phyloP scores from a whole-genome alignment of 2,113 vertebrate genomes.

The Cochlearius cochlearius region DNA sequence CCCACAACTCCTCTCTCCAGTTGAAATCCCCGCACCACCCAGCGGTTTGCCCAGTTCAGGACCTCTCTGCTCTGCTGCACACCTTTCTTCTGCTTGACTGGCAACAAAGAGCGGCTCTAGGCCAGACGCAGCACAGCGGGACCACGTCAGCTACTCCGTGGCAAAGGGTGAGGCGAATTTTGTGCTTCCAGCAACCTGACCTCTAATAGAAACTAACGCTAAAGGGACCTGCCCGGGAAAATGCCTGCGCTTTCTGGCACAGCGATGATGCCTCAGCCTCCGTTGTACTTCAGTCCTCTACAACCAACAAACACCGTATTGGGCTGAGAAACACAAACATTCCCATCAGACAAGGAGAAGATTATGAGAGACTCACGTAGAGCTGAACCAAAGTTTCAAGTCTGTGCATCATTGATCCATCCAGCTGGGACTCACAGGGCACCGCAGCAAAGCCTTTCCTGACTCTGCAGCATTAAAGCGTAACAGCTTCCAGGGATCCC shows the following conservation, averaged over 20 bases:
- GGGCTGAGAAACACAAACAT: background rate
- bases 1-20: rapidly evolving
- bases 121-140: background rate
- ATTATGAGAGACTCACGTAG: background rate
- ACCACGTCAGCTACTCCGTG: background rate
- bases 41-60: rapidly evolving
- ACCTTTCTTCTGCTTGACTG: background rate
- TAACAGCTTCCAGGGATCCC: background rate
- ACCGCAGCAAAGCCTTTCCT: background rate
- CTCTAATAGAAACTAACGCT: background rate
- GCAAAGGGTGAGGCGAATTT: background rate
- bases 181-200: background rate
- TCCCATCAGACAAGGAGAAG: background rate
- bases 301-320: background rate
- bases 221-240: background rate
- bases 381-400: background rate
- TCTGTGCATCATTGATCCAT: background rate
- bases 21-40: background rate
- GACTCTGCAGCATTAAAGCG: background rate
- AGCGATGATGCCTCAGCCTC: background rate
- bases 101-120: background rate
- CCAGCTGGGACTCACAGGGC: background rate
- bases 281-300: background rate
- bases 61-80: background rate
- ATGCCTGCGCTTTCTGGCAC: background rate